Evolutionary conservation across 2,113 vertebrate genomes (phyloP).

Genomic region (Rhabdomys dilectus): DNA sequence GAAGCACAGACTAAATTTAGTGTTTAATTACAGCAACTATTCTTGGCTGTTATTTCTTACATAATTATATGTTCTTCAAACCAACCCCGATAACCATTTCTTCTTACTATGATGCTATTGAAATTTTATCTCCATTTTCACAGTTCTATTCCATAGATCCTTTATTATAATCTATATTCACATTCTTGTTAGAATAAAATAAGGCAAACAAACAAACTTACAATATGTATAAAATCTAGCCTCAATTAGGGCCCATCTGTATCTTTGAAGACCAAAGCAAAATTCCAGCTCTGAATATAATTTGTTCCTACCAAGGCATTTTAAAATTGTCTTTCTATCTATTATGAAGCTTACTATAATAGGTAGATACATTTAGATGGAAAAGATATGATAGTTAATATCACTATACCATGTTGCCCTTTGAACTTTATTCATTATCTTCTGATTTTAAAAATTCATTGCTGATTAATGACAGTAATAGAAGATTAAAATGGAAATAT

Average conservation of each 20-base stretch:
- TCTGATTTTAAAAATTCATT: conserved; percentile 69
- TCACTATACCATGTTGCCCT: conserved; percentile 1
- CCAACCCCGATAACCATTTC: conserved; percentile 48
- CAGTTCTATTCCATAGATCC: conserved; percentile 10
- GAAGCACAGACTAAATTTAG: conserved; percentile 71
- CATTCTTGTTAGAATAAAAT: conserved; percentile 61
- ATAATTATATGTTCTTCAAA: conserved; percentile 70
- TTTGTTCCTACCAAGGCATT: conserved; percentile 62
- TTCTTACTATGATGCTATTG: conserved; percentile 59
- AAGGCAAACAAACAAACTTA: conserved; percentile 69
- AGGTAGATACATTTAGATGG: conserved; percentile 42
- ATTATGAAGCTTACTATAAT: conserved; percentile 48
- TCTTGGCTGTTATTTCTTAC: conserved; percentile 69
- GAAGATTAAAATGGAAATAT: conserved; percentile 67
- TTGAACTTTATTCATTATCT: conserved; percentile 61
- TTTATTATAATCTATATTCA: conserved; percentile 59
- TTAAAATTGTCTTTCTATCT: conserved; percentile 43
- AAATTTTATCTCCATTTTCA: conserved; percentile 71
- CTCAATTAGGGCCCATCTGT: conserved; percentile 60
- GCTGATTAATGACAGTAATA: conserved; percentile 48
- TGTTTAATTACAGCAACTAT: conserved; percentile 71
- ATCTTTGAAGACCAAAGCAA: conserved; percentile 65
- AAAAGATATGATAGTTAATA: conserved; percentile 64
- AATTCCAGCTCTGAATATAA: conserved; percentile 49
- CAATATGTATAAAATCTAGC: background rate